Evolutionary conservation across 2,797 vertebrate species (phyloP), one percentile per base, ranked within the genome.

Genomic region (Luscinia megarhynchos): DNA sequence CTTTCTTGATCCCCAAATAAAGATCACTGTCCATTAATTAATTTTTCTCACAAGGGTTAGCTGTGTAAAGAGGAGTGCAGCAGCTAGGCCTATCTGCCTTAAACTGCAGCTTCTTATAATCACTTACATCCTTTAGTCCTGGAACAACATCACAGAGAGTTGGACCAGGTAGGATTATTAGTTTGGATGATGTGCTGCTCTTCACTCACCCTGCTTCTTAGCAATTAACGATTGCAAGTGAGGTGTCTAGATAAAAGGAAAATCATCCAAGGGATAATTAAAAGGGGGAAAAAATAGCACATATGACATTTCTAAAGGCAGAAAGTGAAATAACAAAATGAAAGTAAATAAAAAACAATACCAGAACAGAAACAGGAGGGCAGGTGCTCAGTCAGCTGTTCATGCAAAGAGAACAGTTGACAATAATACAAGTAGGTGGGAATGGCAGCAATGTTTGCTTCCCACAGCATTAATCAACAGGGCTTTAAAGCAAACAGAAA

Each of bases 401-500:
- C 57, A 81, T 18, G 29, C 62, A 84, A 84, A 89, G 23, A 77
- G 41, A 84, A 66, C 24, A 64, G 13, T 11, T 72, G 54, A 84
- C 84, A 93, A 72, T 75, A 81, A 81, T 15, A 32, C 8, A 9
- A 3, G 0, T 55, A 45, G 53, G 34, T 64, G 62, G 34, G 84
- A 94, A 90, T 51, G 46, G 55, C 80, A 81, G 30, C 26, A 67
- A 8, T 43, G 51, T 76, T 94, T 88, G 40, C 50, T 36, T 80
- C 87, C 46, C 78, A 84, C 55, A 62, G 32, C 48, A 58, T 48
- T 82, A 89, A 90, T 63, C 79, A 91, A 43, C 27, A 78, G 11
- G 66, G 51, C 30, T 86, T 86, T 86, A 78, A 75, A 75, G 40
- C 62, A 92, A 96, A 93, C 41, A 80, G 36, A 70, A 91, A 91